phyloP scores from a whole-genome alignment of 2,113 vertebrate species.

The Ellobius talpinus region DNA sequence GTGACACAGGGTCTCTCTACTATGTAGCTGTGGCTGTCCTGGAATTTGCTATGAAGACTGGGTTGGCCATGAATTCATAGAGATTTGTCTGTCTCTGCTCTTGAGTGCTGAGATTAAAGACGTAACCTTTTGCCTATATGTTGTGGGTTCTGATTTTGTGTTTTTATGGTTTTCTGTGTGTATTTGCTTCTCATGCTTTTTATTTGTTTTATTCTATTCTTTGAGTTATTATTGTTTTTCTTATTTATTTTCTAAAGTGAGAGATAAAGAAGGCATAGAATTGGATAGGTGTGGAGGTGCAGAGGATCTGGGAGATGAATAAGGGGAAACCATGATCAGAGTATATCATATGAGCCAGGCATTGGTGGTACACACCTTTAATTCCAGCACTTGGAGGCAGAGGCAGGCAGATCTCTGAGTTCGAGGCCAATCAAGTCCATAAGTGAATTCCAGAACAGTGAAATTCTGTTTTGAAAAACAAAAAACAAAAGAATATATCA shows the following conservation, averaged over 20 bases:
- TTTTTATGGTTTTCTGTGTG: neutral
- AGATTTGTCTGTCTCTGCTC: neutral
- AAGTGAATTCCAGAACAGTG: no score
- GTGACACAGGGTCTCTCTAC: neutral
- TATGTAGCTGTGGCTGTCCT: neutral
- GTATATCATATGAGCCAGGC: neutral
- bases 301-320: neutral
- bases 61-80: neutral
- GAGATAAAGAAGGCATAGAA: neutral
- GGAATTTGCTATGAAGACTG: neutral
- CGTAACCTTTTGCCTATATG: neutral
- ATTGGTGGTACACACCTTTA: no score
- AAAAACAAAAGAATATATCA: neutral
- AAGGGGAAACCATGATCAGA: neutral
- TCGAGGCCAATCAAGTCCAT: no score
- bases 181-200: neutral
- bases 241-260: neutral
- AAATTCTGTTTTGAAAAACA: neutral
- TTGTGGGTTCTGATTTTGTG: neutral
- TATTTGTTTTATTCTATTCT: neutral
- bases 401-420: no score
- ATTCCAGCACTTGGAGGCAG: no score
- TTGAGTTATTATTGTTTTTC: neutral
- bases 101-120: neutral
- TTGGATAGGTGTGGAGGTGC: neutral